Conservation (phyloP, 1,140 invertebrate genomes). For the Plutomurus gul region DNA sequence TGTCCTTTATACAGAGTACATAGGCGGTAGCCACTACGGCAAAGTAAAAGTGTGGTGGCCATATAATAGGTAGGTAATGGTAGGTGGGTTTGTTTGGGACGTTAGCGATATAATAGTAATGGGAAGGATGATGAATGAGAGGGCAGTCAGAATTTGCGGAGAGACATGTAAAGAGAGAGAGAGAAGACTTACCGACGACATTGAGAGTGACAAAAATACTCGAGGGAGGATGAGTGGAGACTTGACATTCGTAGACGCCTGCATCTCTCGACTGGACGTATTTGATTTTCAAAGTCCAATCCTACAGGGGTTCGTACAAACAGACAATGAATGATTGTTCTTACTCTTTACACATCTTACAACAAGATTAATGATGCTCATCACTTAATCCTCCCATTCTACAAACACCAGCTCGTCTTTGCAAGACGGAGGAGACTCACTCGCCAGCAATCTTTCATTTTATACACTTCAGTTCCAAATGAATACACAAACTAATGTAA, state of each 20-base stretch:
- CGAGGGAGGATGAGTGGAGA: conserved; percentile 60
- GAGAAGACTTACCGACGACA: conserved; percentile 58
- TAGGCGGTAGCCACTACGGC: no score
- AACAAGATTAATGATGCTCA: conserved; percentile 54
- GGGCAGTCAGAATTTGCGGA: conserved; percentile 1
- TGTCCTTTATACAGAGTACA: no score
- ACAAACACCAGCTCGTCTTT: neutral
- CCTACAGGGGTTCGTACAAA: conserved; percentile 60
- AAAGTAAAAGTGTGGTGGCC: no score
- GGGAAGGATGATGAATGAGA: neutral
- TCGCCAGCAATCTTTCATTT: conserved; percentile 45
- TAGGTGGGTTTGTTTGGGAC: neutral
- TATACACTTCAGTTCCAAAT: conserved; percentile 32
- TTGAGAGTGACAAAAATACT: conserved; percentile 59
- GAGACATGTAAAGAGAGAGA: neutral
- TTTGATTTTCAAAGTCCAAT: conserved; percentile 84
- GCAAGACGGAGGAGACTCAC: neutral
- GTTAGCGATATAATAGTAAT: neutral
- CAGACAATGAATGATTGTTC: conserved; percentile 50
- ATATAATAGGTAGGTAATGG: neutral
- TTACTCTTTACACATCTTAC: conserved; percentile 18
- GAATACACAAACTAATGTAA: neutral
- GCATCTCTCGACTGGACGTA: conserved; percentile 79
- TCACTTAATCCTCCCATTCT: conserved; percentile 34
- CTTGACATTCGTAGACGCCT: conserved; percentile 69